phyloP scores from a whole-genome alignment of 1,140 invertebrate genomes.

The Amphibalanus amphitrite region DNA sequence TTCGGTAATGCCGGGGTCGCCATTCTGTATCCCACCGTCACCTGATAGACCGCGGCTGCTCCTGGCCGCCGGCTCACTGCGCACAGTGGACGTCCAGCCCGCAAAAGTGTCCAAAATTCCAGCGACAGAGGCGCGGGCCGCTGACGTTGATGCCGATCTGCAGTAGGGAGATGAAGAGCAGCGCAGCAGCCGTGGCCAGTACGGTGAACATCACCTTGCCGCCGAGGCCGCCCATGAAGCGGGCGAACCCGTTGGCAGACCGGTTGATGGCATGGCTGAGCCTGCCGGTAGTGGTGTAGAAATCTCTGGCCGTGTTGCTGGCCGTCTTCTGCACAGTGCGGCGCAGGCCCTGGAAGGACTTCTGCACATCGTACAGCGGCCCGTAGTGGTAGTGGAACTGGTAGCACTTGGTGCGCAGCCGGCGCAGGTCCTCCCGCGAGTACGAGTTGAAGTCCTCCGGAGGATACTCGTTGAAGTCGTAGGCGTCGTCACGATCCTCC shows the following conservation, averaged over 20 bases:
- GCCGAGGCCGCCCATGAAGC: background rate
- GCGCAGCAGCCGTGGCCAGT: background rate
- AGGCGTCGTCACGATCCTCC: background rate
- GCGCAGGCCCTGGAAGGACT: background rate
- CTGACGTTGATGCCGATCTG: background rate
- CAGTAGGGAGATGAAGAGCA: background rate
- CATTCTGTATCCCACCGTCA: too few relatives aligned
- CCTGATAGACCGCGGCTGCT: too few relatives aligned
- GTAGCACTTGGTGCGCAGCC: background rate
- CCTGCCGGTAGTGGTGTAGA: background rate
- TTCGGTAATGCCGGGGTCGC: too few relatives aligned
- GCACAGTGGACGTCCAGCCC: background rate
- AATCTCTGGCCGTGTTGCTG: background rate
- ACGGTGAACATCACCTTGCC: background rate
- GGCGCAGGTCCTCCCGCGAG: background rate
- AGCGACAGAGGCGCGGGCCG: too few relatives aligned
- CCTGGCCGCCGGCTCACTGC: too few relatives aligned
- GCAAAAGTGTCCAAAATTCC: background rate
- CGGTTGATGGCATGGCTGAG: background rate
- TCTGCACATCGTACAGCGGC: background rate
- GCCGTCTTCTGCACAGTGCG: background rate
- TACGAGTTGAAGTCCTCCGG: background rate
- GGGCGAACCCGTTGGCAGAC: background rate
- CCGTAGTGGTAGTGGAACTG: slow-evolving; percentile 5
- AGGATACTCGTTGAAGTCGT: background rate